Evolutionary conservation across 2,113 vertebrate genomes (phyloP), one percentile per base, ranked within the genome.

Genomic region (Syngnathus floridae): DNA sequence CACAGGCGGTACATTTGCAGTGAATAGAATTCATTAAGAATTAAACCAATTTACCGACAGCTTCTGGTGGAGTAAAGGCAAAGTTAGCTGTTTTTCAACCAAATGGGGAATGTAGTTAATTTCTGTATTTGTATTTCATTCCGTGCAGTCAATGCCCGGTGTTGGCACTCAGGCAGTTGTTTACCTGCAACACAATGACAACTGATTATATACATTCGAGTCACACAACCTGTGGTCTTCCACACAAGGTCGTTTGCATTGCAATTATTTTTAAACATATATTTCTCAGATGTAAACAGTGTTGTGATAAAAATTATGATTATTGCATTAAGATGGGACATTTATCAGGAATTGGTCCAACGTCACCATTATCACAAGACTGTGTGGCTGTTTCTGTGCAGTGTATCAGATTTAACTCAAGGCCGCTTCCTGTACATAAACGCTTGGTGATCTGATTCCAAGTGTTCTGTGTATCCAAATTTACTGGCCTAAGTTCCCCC

Each of bases 401-500:
- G 37, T 4, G 16, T 54, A 16, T 58, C 31, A 14, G 5, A 60
- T 52, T 72, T 59, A 69, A 14, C 57, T 71, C 35, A 19, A 59
- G 35, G 37, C 62, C 46, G 51, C 56, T 62, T 14, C 69, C 63
- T 70, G 45, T 26, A 56, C 37, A 45, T 70, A 54, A 64, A 79
- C 76, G 67, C 74, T 78, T 75, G 69, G 60, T 68, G 64, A 74
- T 57, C 70, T 58, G 71, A 36, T 66, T 78, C 61, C 46, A 65
- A 73, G 77, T 75, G 70, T 72, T 64, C 71, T 61, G 5, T 65
- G 65, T 76, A 46, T 73, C 69, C 73, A 78, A 69, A 79, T 72
- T 67, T 69, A 77, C 67, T 74, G 65, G 61, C 76, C 56, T 71
- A 69, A 78, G 55, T 61, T 74, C 69, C 83, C 73, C 70, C 70